Evolutionary conservation across 2,797 vertebrate genomes (phyloP), one percentile per base, ranked within the genome.

Genomic region (Coreius guichenoti): DNA sequence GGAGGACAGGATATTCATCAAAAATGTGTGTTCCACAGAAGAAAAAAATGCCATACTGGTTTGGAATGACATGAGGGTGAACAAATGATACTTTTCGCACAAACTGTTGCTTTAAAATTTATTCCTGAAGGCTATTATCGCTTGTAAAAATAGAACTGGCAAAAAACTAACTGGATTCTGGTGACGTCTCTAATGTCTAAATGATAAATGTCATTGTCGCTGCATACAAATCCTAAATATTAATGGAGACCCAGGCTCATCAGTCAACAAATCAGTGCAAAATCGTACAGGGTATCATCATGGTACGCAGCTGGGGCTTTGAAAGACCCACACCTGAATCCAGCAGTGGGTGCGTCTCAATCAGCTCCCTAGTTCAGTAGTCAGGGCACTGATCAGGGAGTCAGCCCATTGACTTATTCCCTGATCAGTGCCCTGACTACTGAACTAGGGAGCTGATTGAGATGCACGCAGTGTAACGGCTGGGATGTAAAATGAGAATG

Each of bases 381-480:
- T n/a, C n/a, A n/a, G n/a, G n/a, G n/a, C n/a, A n/a, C n/a, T n/a
- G n/a, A n/a, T n/a, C n/a, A n/a, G n/a, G n/a, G n/a, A n/a, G n/a
- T n/a, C n/a, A n/a, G n/a, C n/a, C n/a, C n/a, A n/a, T n/a, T n/a
- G n/a, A n/a, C n/a, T n/a, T n/a, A n/a, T n/a, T n/a, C n/a, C n/a
- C n/a, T n/a, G n/a, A n/a, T n/a, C n/a, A n/a, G n/a, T n/a, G n/a
- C n/a, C n/a, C n/a, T n/a, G n/a, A n/a, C n/a, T n/a, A n/a, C n/a
- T n/a, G n/a, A n/a, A n/a, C n/a, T n/a, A n/a, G n/a, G n/a, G n/a
- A n/a, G n/a, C n/a, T n/a, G n/a, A n/a, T n/a, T n/a, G n/a, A n/a
- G n/a, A n/a, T n/a, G n/a, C 88, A 86, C 85, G 79, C 80, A 70
- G 58, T 68, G 14, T 43, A 80, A 76, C 33, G 14, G n/a, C 65